A percentile compares a stretch with the other conserved stretches of the same genome.
phyloP scores from a whole-genome alignment of 2,888 invertebrate genomes.

The Reticulitermes lucifugus region DNA sequence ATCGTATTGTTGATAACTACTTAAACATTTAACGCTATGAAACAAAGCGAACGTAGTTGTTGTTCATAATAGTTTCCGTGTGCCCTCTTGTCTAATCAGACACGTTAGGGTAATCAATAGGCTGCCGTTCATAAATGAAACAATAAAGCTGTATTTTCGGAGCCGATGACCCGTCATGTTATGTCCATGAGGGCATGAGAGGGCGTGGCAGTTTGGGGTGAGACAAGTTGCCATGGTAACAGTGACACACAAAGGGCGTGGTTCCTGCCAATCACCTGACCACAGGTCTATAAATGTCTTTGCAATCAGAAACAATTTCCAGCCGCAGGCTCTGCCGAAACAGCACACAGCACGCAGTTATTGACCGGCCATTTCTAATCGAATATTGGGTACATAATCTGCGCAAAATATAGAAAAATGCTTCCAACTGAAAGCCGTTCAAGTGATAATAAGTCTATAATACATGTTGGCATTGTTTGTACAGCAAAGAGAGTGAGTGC shows the following conservation, averaged over 20 bases:
- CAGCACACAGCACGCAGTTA: neutral
- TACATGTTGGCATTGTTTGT: too few relatives aligned
- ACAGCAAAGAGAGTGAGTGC: too few relatives aligned
- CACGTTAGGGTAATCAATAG: conserved; percentile 26
- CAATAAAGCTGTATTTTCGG: conserved; percentile 21
- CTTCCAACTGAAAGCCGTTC: too few relatives aligned
- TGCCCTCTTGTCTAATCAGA: neutral
- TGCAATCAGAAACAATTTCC: conserved; percentile 37
- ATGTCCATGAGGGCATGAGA: conserved; percentile 31
- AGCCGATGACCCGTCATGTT: neutral
- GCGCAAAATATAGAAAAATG: neutral
- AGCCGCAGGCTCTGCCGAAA: neutral
- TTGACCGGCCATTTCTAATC: conserved; percentile 22
- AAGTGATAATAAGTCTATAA: too few relatives aligned
- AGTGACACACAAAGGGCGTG: conserved; percentile 44
- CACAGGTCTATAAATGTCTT: conserved; percentile 37
- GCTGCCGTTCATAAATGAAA: conserved; percentile 19
- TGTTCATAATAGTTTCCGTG: neutral
- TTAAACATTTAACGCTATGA: neutral
- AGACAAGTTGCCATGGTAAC: conserved; percentile 35
- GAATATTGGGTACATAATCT: neutral
- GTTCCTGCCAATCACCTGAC: conserved; percentile 46
- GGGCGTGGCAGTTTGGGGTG: conserved; percentile 25
- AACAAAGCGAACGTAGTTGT: neutral
- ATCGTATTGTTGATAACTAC: too few relatives aligned